Evolutionary conservation across 1,140 invertebrate species (phyloP).

Genomic region (Myzus persicae): DNA sequence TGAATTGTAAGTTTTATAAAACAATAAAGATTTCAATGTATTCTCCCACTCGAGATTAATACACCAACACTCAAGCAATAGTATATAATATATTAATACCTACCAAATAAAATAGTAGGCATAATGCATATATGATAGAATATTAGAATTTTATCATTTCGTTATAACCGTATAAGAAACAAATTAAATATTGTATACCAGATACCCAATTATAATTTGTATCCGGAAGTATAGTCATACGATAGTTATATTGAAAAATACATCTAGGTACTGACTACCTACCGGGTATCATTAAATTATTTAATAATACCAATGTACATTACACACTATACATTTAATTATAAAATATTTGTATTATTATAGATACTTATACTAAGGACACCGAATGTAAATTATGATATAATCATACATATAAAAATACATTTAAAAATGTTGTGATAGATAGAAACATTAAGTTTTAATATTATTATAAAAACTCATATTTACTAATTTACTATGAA

Average conservation of each 20-base stretch:
- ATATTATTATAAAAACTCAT: not conserved
- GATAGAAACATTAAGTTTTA: not conserved
- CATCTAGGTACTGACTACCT: not conserved
- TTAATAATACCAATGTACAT: not conserved
- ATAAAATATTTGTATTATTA: not conserved
- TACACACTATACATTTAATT: not conserved
- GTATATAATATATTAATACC: not conserved
- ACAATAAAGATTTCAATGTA: not conserved
- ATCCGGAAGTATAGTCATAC: not conserved
- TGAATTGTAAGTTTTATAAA: not conserved
- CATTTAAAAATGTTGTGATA: not conserved
- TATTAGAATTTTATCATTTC: not conserved
- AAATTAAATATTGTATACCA: not conserved
- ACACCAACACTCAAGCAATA: not conserved
- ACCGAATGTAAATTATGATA: not conserved
- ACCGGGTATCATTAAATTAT: not conserved
- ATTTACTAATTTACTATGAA: not conserved
- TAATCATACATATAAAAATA: not conserved
- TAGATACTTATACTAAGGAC: not conserved
- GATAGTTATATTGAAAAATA: not conserved
- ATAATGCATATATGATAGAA: not conserved
- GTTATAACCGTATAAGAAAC: not conserved
- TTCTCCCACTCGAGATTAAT: too few species aligned
- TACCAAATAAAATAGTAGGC: not conserved
- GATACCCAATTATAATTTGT: not conserved